Base-by-base conservation (phyloP, 2,113 vertebrate species). In the Callopanchax toddi region DNA sequence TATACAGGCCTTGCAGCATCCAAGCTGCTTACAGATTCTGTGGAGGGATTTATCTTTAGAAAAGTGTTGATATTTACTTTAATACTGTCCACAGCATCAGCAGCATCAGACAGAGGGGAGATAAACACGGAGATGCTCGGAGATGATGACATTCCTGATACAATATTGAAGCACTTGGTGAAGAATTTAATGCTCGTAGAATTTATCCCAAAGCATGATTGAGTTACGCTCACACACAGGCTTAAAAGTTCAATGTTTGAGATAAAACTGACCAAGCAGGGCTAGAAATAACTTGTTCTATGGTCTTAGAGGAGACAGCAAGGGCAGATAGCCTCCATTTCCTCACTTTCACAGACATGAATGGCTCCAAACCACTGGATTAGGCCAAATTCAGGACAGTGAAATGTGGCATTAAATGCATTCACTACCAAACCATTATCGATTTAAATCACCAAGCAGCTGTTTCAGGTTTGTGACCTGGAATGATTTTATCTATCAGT, bases 41-140 rank as follows among this genome's bases (percentile, higher is more conserved):
- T 12, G 0, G 25, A 43, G 45, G 74, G 45, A 79, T 83, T 67
- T 32, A 43, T 82, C 78, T 75, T 81, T 53, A 70, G 45, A 48
- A 50, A 53, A 42, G 60, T 46, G 74, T 50, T 73, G 43, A 68
- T 55, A 78, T 69, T 58, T 34, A 57, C 60, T 80, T 36, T 72
- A 69, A 87, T 84, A 71, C 73, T 26, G 68, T 76, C 53, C 61
- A 71, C 53, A 54, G 77, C 60, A 65, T 73, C 71, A 60, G 49
- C 43, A 52, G 59, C 68, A 77, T 40, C 67, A 61, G 61, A 54
- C 45, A 53, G 60, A 6, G 45, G 52, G 57, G 53, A 75, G 60
- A 64, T 44, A 68, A 81, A 32, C 45, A 56, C 62, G 52, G 45
- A 58, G 67, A 69, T 48, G 21, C 67, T 66, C 67, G 40, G 55